Conservation (phyloP, 2,113 vertebrate genomes). For the Perccottus glenii region DNA sequence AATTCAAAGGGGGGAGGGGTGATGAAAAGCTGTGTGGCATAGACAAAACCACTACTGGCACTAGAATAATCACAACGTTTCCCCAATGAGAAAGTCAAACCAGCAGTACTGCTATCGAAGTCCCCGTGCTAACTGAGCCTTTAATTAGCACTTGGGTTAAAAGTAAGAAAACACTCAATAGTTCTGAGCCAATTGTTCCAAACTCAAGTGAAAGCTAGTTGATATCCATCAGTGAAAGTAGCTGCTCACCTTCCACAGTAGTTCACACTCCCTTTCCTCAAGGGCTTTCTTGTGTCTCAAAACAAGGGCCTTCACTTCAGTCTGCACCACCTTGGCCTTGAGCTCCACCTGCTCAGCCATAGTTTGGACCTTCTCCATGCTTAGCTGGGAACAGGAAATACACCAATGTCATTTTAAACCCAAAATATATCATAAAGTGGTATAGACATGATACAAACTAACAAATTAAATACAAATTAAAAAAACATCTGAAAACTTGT, state of each 20-base stretch:
- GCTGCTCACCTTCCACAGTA: conserved; percentile 97
- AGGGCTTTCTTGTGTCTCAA: conserved; percentile 93
- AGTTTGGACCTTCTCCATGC: conserved; percentile 97
- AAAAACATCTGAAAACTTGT: no score
- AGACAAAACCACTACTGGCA: neutral
- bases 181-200: neutral
- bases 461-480: no score
- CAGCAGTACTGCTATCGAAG: neutral
- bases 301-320: conserved; percentile 95
- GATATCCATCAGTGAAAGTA: neutral
- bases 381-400: conserved; percentile 80
- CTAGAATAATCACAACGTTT: neutral
- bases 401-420: neutral
- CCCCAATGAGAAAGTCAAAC: neutral
- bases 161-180: neutral
- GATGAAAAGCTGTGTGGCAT: conserved; percentile 1
- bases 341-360: conserved; percentile 98
- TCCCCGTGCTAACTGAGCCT: neutral
- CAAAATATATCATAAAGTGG: no score
- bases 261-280: conserved; percentile 95
- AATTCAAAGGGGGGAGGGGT: conserved; percentile 17
- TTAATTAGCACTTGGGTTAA: conserved; percentile 1
- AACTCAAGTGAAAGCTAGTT: neutral
- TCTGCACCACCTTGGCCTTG: conserved; percentile 95
- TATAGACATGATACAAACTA: no score